These are phyloP conservation scores for Tipula lateralis DNA, from an alignment of 2,888 invertebrate species.

Conservation along the genomic window DNA sequence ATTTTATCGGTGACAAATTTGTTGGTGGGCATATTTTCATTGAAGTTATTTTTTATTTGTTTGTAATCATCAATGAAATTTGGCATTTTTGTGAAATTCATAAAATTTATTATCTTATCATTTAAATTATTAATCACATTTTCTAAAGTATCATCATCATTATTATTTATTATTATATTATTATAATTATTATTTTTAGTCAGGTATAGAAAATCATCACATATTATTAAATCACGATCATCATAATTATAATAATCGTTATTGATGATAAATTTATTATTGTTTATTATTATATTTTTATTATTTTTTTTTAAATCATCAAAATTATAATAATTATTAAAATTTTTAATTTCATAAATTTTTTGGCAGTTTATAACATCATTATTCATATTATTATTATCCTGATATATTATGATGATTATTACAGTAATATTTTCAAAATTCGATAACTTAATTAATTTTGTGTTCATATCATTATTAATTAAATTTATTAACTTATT, in stretches of 20 bases:
- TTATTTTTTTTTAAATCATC: background rate
- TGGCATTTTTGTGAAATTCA: slow-evolving; percentile 30
- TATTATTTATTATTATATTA: slow-evolving; percentile 27
- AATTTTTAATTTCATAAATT: background rate
- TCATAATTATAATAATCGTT: background rate
- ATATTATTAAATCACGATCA: slow-evolving; percentile 29
- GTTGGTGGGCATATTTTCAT: slow-evolving; percentile 29
- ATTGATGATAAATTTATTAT: slow-evolving; percentile 24
- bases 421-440: slow-evolving; percentile 15
- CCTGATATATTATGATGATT: background rate
- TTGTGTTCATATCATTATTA: slow-evolving; percentile 2
- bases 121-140: slow-evolving; percentile 25
- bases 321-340: background rate
- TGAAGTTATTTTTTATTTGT: slow-evolving; percentile 5
- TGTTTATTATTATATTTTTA: background rate
- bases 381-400: slow-evolving; percentile 27
- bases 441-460: slow-evolving; percentile 24
- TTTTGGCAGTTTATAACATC: slow-evolving; percentile 28
- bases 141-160: slow-evolving; percentile 26
- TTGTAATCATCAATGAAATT: slow-evolving; percentile 26
- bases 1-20: background rate
- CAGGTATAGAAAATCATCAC: slow-evolving; percentile 30
- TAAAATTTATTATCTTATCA: slow-evolving; percentile 29
- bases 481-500: slow-evolving; percentile 19
- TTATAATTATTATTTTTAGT: slow-evolving; percentile 26